A percentile compares a stretch with the other conserved stretches of the same genome.
These are phyloP conservation scores for Zygothrica quintamaculata DNA, from an alignment of 2,888 invertebrate species.

Conservation along the genomic window DNA sequence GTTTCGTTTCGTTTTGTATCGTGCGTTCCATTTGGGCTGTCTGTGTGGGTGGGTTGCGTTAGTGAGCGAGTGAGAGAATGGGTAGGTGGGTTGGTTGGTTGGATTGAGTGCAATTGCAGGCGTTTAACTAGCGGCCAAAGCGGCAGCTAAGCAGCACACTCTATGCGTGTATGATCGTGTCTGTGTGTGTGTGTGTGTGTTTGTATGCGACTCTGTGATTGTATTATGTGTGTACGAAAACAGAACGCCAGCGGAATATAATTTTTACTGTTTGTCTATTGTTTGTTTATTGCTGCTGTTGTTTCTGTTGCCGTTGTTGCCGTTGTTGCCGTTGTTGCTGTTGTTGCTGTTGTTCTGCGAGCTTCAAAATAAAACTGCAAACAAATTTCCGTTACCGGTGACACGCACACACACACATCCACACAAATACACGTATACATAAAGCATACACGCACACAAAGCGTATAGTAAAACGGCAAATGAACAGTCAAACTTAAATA, in stretches of 20 bases:
- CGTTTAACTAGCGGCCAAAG: conserved; percentile 50
- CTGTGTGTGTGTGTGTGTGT: conserved; percentile 1
- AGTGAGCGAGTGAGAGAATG: conserved; percentile 3
- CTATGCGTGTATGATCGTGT: conserved; percentile 5
- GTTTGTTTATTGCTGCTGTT: conserved; percentile 37
- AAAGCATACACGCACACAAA: conserved; percentile 26
- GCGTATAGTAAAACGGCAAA: conserved; percentile 41
- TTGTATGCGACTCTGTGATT: conserved; percentile 3
- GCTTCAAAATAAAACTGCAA: conserved; percentile 61
- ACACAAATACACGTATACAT: conserved; percentile 10
- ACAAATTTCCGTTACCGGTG: conserved; percentile 63
- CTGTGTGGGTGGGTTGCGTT: conserved; percentile 9
- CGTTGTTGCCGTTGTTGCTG: conserved; percentile 6
- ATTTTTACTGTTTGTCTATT: conserved; percentile 53
- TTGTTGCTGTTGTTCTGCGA: conserved; percentile 31
- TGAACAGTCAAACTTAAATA: conserved; percentile 33
- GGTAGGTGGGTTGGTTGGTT: conserved; percentile 4
- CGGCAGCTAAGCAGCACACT: conserved; percentile 36
- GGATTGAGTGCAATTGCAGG: conserved; percentile 50
- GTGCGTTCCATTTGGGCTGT: neutral
- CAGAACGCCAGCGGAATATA: conserved; percentile 42
- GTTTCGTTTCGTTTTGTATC: conserved; percentile 20
- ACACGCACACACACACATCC: conserved; percentile 25
- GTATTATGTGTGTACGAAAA: conserved; percentile 27
- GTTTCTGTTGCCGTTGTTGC: conserved; percentile 5